Conservation (phyloP, 1,140 invertebrate species). For the Archivesica marissinica region DNA sequence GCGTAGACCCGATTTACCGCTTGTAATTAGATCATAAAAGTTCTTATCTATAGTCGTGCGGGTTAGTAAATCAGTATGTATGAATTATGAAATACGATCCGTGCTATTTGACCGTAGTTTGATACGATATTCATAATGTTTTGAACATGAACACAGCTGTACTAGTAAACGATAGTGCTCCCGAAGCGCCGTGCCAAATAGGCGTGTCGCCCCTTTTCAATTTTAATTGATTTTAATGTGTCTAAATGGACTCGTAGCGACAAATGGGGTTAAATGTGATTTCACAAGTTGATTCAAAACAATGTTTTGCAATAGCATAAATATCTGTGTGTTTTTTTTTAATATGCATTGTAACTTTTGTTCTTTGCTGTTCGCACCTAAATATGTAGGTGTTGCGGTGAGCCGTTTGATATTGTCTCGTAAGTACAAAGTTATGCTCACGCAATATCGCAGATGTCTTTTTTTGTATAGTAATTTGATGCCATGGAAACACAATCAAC, state of each 20-base stretch:
- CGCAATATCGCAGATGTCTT: too few species aligned
- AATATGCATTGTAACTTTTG: too few species aligned
- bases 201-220: slow-evolving; percentile 23
- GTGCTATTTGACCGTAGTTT: slow-evolving; percentile 8
- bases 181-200: not conserved
- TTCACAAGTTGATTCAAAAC: slow-evolving; percentile 12
- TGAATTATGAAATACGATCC: slow-evolving; percentile 47
- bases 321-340: too few species aligned
- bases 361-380: too few species aligned
- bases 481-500: too few species aligned
- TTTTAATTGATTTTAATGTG: slow-evolving; percentile 28
- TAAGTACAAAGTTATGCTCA: too few species aligned
- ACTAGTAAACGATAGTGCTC: not conserved
- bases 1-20: not conserved
- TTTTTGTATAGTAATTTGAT: too few species aligned
- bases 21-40: slow-evolving; percentile 38
- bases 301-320: slow-evolving; percentile 7
- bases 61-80: slow-evolving; percentile 48
- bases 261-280: slow-evolving; percentile 12
- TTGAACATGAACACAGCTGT: slow-evolving; percentile 32
- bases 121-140: slow-evolving; percentile 16
- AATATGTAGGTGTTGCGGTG: too few species aligned
- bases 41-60: slow-evolving; percentile 10
- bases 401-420: too few species aligned
- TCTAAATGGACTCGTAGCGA: not conserved